A percentile compares a stretch with the other conserved stretches of the same genome.
phyloP scores from a whole-genome alignment of 2,888 invertebrate genomes.

The Cheilosia impressa region DNA sequence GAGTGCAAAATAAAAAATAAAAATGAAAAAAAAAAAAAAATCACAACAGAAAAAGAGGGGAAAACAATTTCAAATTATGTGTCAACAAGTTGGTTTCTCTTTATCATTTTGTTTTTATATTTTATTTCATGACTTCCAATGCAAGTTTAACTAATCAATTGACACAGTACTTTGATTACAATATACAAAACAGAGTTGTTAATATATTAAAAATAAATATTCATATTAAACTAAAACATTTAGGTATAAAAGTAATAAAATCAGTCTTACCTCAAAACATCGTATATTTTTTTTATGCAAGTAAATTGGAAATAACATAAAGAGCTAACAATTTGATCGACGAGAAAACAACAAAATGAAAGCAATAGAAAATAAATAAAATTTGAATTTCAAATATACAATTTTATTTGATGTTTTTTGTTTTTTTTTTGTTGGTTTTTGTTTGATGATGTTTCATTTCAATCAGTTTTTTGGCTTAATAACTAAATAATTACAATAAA shows the following conservation, averaged over 20 bases:
- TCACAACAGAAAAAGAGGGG: slow-evolving; percentile 67
- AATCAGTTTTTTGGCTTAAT: slow-evolving; percentile 66
- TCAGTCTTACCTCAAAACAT: slow-evolving; percentile 77
- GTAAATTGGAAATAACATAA: slow-evolving; percentile 68
- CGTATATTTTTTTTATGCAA: slow-evolving; percentile 61
- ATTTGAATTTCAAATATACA: slow-evolving; percentile 68
- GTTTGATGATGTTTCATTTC: slow-evolving; percentile 76
- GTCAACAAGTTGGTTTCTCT: slow-evolving; percentile 46
- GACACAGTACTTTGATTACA: slow-evolving; percentile 74
- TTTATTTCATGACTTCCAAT: slow-evolving; percentile 71
- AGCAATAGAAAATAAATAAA: slow-evolving; percentile 58
- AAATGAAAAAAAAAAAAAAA: slow-evolving; percentile 40
- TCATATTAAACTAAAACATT: slow-evolving; percentile 73
- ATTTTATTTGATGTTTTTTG: slow-evolving; percentile 71
- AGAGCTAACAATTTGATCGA: slow-evolving; percentile 66
- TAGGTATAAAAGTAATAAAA: slow-evolving; percentile 70
- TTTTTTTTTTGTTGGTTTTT: slow-evolving; percentile 62
- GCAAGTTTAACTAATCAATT: slow-evolving; percentile 40
- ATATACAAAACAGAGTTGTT: slow-evolving; percentile 67
- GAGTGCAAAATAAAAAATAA: slow-evolving; percentile 59
- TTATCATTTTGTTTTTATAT: slow-evolving; percentile 49
- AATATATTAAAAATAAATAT: slow-evolving; percentile 67
- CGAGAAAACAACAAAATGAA: slow-evolving; percentile 51
- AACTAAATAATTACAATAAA: slow-evolving; percentile 69
- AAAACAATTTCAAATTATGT: slow-evolving; percentile 70